Base-by-base conservation (phyloP, 2,888 invertebrate species). In the Glaucopsyche alexis region DNA sequence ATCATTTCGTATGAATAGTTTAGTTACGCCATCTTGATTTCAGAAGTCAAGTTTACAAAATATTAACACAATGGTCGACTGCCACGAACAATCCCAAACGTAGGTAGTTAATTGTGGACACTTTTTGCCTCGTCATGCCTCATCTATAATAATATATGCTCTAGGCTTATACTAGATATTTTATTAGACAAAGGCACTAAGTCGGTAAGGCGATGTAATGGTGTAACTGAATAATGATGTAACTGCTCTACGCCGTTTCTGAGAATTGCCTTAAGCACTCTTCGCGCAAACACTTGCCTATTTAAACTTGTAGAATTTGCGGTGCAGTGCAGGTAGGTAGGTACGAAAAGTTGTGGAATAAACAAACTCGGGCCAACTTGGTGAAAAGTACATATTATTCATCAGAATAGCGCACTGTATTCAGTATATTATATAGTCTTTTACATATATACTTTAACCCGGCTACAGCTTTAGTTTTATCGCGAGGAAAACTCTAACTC, bases 281-380 rank as follows among this genome's bases (percentile, higher is more conserved):
- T 67, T 52, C 19, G 29, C 66, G 52, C 52, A 67, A 72, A 72
- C 75, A 76, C 72, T 75, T 73, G 72, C 73, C 67, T 75, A 52
- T 66, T 74, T 71, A 67, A 73, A 76, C 74, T 75, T 74, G 71
- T 64, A 67, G 73, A 72, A 72, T 70, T 64, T 50, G 72, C 71
- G 67, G 71, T 72, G 67, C 71, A 49, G 55, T 75, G 72, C 70
- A 73, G 60, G 74, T 64, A 74, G 67, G 73, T 64, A 74, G 67
- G 73, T 73, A 67, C 50, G 52, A 52, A 72, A 76, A 74, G 64
- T 74, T 74, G 16, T 72, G 73, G 72, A 72, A 75, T 76, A 74
- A 76, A 72, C 72, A 74, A 72, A 50, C 66, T 65, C 52, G 42
- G n/a, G 45, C 72, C 45, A 52, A 50, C n/a, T 72, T 67, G 40